These are phyloP conservation scores for Strix uralensis DNA, from an alignment of 2,113 vertebrate species.

Conservation along the genomic window DNA sequence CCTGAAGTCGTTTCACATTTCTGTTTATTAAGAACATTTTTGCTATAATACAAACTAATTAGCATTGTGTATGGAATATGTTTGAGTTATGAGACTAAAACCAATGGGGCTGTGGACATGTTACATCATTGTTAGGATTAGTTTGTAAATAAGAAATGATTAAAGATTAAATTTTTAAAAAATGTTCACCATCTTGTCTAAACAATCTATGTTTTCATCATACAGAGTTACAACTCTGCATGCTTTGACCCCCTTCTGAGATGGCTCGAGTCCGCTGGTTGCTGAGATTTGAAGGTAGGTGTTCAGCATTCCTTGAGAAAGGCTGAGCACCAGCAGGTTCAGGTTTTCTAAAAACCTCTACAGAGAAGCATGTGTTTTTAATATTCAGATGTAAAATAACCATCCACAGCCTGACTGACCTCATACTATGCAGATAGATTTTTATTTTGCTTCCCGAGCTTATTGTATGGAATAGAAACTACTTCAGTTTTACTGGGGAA, in stretches of 20 bases:
- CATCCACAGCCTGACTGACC: neutral
- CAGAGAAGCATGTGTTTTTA: neutral
- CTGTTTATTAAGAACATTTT: neutral
- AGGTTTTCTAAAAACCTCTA: neutral
- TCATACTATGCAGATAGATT: neutral
- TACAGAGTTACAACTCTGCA: neutral
- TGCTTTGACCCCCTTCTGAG: neutral
- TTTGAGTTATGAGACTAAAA: neutral
- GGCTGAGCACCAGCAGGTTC: neutral
- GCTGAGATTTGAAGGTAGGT: neutral
- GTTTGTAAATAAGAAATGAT: conserved; percentile 30
- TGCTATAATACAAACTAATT: neutral
- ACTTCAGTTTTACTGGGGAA: neutral
- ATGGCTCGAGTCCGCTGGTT: neutral
- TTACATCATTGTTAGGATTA: conserved; percentile 26
- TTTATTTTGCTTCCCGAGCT: neutral
- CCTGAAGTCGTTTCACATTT: neutral
- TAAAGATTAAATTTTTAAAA: neutral
- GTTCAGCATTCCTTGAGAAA: neutral
- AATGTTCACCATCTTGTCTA: neutral
- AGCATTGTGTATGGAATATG: neutral
- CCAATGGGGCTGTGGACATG: neutral
- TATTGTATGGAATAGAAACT: neutral
- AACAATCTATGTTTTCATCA: neutral
- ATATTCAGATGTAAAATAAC: conserved; percentile 15